Conservation (phyloP, 2,113 vertebrate species). For the Otus sunia region DNA sequence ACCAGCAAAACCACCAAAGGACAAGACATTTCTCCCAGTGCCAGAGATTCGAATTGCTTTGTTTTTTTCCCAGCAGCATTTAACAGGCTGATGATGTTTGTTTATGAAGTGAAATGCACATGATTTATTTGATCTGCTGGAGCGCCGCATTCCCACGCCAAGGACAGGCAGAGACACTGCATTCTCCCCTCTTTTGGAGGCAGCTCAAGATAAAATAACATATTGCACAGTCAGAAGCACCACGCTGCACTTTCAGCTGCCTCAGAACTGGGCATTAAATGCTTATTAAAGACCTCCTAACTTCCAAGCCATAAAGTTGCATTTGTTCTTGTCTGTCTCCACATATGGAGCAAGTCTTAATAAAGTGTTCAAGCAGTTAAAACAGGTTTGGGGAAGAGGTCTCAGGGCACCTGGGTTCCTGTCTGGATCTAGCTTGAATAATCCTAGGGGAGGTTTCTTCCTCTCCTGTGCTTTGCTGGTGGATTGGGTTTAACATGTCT, state of each 20-base stretch:
- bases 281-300: neutral
- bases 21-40: neutral
- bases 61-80: neutral
- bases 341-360: neutral
- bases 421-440: neutral
- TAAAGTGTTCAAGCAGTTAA: neutral
- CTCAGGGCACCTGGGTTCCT: neutral
- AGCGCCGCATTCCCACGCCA: slow-evolving; percentile 3
- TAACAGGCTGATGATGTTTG: slow-evolving; percentile 41
- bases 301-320: neutral
- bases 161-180: neutral
- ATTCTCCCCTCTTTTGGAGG: neutral
- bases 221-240: neutral
- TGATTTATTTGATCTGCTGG: slow-evolving; percentile 47
- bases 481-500: neutral
- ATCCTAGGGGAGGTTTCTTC: neutral
- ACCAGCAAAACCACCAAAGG: neutral
- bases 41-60: neutral
- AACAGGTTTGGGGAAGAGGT: slow-evolving; percentile 26
- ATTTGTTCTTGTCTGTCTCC: slow-evolving; percentile 21
- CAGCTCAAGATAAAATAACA: neutral
- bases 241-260: neutral
- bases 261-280: neutral
- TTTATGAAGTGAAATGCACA: slow-evolving; percentile 49
- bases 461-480: neutral